Conservation (phyloP, 2,113 vertebrate genomes). For the Larimichthys polyactis region DNA sequence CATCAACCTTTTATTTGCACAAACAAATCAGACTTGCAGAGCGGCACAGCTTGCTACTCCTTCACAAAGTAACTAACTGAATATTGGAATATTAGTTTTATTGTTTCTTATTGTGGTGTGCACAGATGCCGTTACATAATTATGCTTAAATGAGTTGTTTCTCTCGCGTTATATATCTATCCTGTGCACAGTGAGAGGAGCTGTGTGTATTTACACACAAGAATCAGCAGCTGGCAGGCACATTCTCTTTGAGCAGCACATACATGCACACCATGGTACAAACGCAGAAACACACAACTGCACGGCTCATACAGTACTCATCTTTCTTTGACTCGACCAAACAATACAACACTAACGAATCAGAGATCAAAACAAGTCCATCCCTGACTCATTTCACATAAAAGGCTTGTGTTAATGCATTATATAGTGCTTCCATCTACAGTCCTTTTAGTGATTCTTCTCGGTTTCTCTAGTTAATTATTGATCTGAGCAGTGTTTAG, state of each 20-base stretch:
- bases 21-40: slow-evolving; percentile 19
- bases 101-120: slow-evolving; percentile 3
- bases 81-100: slow-evolving; percentile 11
- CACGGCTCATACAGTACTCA: slow-evolving; percentile 15
- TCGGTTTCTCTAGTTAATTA: slow-evolving; percentile 74
- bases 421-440: slow-evolving; percentile 5
- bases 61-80: slow-evolving; percentile 27
- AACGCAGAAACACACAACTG: neutral
- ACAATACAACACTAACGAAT: slow-evolving; percentile 20
- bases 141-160: slow-evolving; percentile 10
- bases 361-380: slow-evolving; percentile 21
- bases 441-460: slow-evolving; percentile 45
- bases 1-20: slow-evolving; percentile 49
- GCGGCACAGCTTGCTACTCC: slow-evolving; percentile 30
- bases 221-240: slow-evolving; percentile 17
- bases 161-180: slow-evolving; percentile 10
- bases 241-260: neutral
- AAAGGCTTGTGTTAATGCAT: slow-evolving; percentile 27
- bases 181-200: slow-evolving; percentile 9
- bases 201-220: slow-evolving; percentile 9
- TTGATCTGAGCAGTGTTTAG: slow-evolving; percentile 73
- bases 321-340: slow-evolving; percentile 9
- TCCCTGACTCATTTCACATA: slow-evolving; percentile 14
- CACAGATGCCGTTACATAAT: slow-evolving; percentile 36
- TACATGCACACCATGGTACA: neutral